Base-by-base conservation (phyloP, 2,797 vertebrate genomes). In the Amniataba percoides region DNA sequence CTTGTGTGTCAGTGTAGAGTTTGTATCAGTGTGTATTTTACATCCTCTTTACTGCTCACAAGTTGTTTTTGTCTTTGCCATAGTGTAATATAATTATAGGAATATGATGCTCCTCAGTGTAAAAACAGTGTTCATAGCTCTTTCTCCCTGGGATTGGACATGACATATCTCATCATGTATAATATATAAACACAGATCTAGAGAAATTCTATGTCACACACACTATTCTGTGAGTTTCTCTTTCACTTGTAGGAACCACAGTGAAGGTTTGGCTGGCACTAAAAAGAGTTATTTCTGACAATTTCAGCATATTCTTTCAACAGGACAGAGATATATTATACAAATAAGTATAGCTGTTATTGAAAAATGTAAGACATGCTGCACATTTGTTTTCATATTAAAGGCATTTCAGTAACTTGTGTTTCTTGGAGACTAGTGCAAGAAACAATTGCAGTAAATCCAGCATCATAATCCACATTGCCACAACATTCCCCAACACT, bases 131-230 rank as follows among this genome's bases (percentile, higher is more conserved):
- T 21, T 16, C 7, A 59, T 19, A 59, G 23, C 18, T 16, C 34
- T 43, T 36, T 40, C 36, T 46, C 13, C 7, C 48, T 19, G 2
- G 18, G 27, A 36, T 18, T 62, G 25, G 21, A 72, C 18, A 19
- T n/a, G 2, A 27, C 19, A 55, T 36, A 56, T n/a, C 60, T n/a
- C 43, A 23, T 6, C 34, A 46, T 78, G 16, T 46, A 68, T 55
- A 43, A 68, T 45, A 39, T 36, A 69, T 16, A 21, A 56, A 12
- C 15, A 36, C n/a, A 51, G 6, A 70, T 85, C 27, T 42, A 79
- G 21, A 58, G 27, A 31, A 60, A 25, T 42, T 6, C 8, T 36
- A 53, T 64, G 59, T 66, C 70, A 62, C 31, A 62, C 31, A 36
- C 34, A 36, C 34, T 40, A 42, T 48, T 68, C 66, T 39, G 49